Conservation (phyloP, 2,113 vertebrate genomes). For the Peromyscus polionotus region DNA sequence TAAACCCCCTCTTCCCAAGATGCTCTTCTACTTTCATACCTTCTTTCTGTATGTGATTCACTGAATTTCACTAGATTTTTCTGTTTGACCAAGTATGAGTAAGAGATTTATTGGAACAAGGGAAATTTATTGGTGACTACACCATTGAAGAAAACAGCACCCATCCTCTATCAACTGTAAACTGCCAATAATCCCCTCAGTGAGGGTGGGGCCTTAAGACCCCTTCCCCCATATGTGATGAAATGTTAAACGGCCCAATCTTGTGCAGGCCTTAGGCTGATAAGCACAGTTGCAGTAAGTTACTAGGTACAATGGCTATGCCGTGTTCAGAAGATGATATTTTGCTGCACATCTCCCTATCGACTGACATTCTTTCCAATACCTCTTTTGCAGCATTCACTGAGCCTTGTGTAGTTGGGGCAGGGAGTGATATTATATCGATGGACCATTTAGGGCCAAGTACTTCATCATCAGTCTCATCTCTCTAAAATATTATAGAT, state of each 20-base stretch:
- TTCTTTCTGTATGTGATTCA: not conserved
- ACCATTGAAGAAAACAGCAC: not conserved
- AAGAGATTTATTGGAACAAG: not conserved
- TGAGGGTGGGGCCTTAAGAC: not conserved
- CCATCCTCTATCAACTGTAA: not conserved
- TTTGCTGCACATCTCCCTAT: not conserved
- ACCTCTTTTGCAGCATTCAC: not conserved
- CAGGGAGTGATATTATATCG: not conserved
- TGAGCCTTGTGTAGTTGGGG: not conserved
- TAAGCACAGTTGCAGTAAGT: not conserved
- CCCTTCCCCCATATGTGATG: not conserved
- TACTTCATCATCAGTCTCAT: not conserved
- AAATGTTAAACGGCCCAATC: not conserved
- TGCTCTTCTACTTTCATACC: not conserved
- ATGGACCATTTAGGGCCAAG: not conserved
- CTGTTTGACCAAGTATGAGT: not conserved
- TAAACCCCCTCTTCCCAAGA: not conserved
- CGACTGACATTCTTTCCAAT: not conserved
- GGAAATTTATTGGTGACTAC: no score
- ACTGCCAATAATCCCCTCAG: not conserved
- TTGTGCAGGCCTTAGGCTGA: not conserved
- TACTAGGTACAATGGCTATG: no score
- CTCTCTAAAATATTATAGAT: slow-evolving; percentile 21
- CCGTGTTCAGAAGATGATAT: not conserved
- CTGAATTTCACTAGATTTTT: not conserved